Conservation (phyloP, 2,888 invertebrate genomes). For the Cataglyphis livida region DNA sequence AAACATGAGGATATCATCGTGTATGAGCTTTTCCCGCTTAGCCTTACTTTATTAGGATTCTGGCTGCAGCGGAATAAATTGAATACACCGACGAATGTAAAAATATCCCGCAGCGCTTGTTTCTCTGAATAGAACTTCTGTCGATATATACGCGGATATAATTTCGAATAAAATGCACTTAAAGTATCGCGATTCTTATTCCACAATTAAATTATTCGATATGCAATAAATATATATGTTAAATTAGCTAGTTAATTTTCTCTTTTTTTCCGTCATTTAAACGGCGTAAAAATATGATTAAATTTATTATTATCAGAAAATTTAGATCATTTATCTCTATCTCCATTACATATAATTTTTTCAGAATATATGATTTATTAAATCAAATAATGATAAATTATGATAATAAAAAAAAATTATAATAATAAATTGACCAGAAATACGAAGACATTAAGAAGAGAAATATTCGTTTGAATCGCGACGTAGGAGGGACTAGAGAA, state of each 20-base stretch:
- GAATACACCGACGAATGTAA: constrained; percentile 6
- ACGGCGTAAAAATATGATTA: background rate
- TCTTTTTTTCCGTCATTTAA: background rate
- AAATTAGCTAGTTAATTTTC: background rate
- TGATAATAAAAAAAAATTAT: too few relatives aligned
- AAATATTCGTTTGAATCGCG: background rate
- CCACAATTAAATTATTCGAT: background rate
- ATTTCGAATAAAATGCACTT: background rate
- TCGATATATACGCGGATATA: background rate
- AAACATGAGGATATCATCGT: background rate
- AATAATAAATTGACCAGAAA: background rate
- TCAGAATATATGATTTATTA: background rate
- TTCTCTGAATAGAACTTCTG: background rate
- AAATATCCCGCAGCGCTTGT: constrained; percentile 14
- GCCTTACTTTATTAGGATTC: constrained; percentile 9
- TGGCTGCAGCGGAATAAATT: constrained; percentile 27
- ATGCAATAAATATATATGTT: background rate
- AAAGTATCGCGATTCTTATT: background rate
- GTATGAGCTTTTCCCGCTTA: background rate
- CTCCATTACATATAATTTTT: background rate
- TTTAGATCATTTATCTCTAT: background rate
- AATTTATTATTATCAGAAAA: background rate
- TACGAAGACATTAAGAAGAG: background rate
- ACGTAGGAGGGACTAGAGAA: too few relatives aligned
- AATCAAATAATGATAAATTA: background rate